Conservation (phyloP, 2,797 vertebrate genomes). For the Lagorchestes hirsutus region DNA sequence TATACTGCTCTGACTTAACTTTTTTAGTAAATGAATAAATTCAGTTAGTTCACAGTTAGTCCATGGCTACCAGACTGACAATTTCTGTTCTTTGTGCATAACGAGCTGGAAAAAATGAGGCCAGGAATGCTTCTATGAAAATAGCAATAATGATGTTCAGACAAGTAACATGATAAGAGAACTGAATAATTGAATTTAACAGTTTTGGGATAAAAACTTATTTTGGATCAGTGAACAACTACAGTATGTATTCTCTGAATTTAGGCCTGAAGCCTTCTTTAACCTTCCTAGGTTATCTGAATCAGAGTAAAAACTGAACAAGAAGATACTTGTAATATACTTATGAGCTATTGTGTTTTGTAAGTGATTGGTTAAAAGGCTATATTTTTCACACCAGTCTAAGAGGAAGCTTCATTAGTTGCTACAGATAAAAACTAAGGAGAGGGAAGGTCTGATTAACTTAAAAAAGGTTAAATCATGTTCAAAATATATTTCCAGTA, state of each 20-base stretch:
- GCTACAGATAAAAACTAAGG: constrained; percentile 11
- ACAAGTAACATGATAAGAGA: not conserved
- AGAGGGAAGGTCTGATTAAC: constrained; percentile 31
- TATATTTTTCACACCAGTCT: not conserved
- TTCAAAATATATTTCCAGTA: constrained; percentile 42
- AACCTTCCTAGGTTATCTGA: constrained; percentile 22
- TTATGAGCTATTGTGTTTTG: constrained; percentile 49
- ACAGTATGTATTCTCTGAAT: constrained; percentile 3
- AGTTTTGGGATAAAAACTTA: not conserved
- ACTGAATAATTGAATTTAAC: constrained; percentile 44
- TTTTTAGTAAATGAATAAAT: constrained; percentile 43
- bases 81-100: constrained; percentile 11
- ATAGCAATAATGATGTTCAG: constrained; percentile 25
- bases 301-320: constrained; percentile 23
- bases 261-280: constrained; percentile 32
- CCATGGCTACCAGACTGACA: not conserved
- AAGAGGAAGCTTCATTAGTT: constrained; percentile 24
- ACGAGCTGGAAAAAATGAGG: constrained; percentile 31
- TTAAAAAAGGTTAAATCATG: constrained; percentile 25
- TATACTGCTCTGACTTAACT: not conserved
- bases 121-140: not conserved
- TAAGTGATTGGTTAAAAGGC: constrained; percentile 53
- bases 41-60: not conserved
- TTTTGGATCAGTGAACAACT: constrained; percentile 12
- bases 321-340: constrained; percentile 30